A percentile compares a stretch with the other conserved stretches of the same genome.
Evolutionary conservation across 2,797 vertebrate genomes (phyloP).

Genomic region (Leptoclinus maculatus): DNA sequence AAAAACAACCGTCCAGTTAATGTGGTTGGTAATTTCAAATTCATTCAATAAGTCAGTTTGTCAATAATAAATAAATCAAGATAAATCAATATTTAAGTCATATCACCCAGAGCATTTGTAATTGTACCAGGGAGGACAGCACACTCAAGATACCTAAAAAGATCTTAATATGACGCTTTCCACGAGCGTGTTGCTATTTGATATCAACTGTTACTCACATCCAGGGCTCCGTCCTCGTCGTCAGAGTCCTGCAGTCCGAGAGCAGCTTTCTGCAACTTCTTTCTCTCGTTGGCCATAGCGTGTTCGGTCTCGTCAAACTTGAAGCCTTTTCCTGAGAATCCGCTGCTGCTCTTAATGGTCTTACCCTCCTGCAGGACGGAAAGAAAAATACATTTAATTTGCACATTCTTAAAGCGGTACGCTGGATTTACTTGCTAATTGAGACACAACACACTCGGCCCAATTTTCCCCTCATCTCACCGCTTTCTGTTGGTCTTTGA

Average conservation of each 20-base stretch:
- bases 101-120: too few species aligned
- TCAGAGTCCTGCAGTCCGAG: conserved; percentile 98
- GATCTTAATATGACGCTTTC: too few species aligned
- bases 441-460: not conserved
- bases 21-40: too few species aligned
- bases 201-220: conserved; percentile 84
- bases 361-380: conserved; percentile 90
- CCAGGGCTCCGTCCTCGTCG: conserved; percentile 95
- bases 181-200: too few species aligned
- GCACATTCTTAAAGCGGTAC: not conserved
- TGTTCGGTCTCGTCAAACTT: conserved; percentile 99
- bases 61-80: not conserved
- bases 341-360: conserved; percentile 96
- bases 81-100: too few species aligned
- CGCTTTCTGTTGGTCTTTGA: conserved; percentile 98
- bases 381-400: not conserved
- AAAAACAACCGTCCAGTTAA: not conserved
- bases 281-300: conserved; percentile 96
- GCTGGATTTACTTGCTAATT: not conserved
- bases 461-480: conserved; percentile 77
- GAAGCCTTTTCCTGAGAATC: conserved; percentile 99
- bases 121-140: too few species aligned
- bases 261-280: conserved; percentile 97
- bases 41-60: too few species aligned
- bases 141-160: too few species aligned